Percentiles rank a stretch among this genome's conserved stretches.
Conservation (phyloP, 2,888 invertebrate genomes). For the Epinotia bilunana region DNA sequence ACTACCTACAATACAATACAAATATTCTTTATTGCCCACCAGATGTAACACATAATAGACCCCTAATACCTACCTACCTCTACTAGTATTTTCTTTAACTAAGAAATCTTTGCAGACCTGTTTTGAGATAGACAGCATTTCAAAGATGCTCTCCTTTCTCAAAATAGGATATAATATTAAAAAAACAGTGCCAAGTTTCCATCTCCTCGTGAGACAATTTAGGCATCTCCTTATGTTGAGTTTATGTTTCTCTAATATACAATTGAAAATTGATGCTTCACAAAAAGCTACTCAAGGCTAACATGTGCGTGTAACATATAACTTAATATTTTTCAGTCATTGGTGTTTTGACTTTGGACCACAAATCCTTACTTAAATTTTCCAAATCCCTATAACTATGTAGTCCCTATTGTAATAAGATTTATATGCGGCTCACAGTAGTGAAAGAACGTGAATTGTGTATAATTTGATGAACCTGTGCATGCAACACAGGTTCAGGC, state of each 20-base stretch:
- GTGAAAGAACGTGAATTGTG: too few relatives aligned
- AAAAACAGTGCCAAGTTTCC: background rate
- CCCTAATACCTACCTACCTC: background rate
- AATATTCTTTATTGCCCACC: too few relatives aligned
- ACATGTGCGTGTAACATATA: background rate
- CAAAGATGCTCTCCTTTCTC: background rate
- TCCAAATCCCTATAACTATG: background rate
- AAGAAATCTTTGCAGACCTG: background rate
- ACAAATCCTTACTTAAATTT: background rate
- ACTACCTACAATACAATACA: too few relatives aligned
- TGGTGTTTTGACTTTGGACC: slow-evolving; percentile 28
- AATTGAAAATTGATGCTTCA: background rate
- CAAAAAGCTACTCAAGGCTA: background rate
- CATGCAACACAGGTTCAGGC: too few relatives aligned
- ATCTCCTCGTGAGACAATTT: background rate
- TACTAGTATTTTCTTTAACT: background rate
- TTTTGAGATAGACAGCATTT: background rate
- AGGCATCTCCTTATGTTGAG: background rate
- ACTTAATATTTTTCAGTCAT: slow-evolving; percentile 1
- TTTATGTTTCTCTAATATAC: background rate
- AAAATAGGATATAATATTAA: background rate
- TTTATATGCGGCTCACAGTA: slow-evolving; percentile 14
- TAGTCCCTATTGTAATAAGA: slow-evolving; percentile 10
- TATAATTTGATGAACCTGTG: too few relatives aligned
- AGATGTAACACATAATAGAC: too few relatives aligned